phyloP scores from a whole-genome alignment of 2,797 vertebrate species.

The Spinus pinus region DNA sequence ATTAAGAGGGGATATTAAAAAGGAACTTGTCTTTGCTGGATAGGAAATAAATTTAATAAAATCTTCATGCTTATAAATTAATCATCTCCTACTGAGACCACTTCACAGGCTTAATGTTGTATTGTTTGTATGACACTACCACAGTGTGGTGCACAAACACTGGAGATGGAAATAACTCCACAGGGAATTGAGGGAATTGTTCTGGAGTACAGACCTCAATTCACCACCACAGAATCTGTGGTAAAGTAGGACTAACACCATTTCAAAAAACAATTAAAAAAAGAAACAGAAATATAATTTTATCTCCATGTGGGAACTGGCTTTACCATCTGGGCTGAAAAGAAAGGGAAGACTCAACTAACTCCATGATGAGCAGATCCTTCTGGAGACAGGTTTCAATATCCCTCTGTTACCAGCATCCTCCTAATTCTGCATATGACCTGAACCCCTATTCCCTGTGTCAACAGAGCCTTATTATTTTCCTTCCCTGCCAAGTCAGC shows the following conservation, averaged over 20 bases:
- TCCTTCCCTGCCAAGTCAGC: not conserved
- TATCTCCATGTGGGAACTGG: not conserved
- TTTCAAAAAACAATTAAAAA: not conserved
- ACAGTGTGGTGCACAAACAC: constrained; percentile 11
- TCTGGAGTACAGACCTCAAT: not conserved
- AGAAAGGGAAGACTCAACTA: not conserved
- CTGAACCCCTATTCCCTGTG: not conserved
- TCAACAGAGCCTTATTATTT: not conserved
- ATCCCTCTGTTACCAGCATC: not conserved
- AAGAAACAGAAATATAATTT: not conserved
- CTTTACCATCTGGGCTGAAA: not conserved
- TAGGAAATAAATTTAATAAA: not conserved
- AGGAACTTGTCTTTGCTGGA: not conserved
- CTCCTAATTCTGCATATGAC: not conserved
- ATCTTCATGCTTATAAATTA: not conserved
- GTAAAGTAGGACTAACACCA: not conserved
- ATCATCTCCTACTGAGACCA: not conserved
- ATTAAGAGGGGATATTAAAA: not conserved
- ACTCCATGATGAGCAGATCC: not conserved
- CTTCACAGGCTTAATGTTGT: not conserved
- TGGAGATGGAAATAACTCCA: not conserved
- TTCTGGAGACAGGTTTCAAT: not conserved
- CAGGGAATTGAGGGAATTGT: not conserved
- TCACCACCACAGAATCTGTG: not conserved
- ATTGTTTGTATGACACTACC: not conserved